Conservation (phyloP, 2,113 vertebrate species). For the Odontophorus gujanensis region DNA sequence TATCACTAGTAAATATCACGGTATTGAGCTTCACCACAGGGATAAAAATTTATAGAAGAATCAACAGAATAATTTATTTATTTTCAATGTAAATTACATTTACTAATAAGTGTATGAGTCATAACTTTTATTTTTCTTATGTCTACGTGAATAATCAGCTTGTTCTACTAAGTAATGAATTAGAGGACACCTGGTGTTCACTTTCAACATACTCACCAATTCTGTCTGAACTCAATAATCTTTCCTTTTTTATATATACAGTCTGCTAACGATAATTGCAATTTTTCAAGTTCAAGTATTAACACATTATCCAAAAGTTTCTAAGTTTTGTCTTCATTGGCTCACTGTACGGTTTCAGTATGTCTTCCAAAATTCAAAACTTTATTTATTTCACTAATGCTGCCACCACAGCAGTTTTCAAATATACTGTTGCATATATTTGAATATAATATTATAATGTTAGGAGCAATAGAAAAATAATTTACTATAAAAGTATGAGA, state of each 20-base stretch:
- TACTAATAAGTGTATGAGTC: not conserved
- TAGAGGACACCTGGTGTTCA: not conserved
- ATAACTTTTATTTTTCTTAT: not conserved
- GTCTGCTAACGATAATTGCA: not conserved
- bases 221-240: not conserved
- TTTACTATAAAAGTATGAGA: not conserved
- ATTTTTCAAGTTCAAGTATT: not conserved
- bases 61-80: not conserved
- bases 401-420: not conserved
- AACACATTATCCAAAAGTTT: not conserved
- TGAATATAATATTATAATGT: not conserved
- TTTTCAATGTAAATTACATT: not conserved
- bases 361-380: not conserved
- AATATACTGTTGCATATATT: not conserved
- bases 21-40: not conserved
- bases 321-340: not conserved
- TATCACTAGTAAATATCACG: not conserved
- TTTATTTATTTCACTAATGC: not conserved
- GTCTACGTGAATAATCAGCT: not conserved
- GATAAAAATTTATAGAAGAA: not conserved
- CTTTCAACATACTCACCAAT: not conserved
- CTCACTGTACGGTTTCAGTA: not conserved
- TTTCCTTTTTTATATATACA: not conserved
- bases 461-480: not conserved
- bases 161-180: not conserved